Conservation (phyloP, 1,140 invertebrate genomes). For the Mamestra configurata region DNA sequence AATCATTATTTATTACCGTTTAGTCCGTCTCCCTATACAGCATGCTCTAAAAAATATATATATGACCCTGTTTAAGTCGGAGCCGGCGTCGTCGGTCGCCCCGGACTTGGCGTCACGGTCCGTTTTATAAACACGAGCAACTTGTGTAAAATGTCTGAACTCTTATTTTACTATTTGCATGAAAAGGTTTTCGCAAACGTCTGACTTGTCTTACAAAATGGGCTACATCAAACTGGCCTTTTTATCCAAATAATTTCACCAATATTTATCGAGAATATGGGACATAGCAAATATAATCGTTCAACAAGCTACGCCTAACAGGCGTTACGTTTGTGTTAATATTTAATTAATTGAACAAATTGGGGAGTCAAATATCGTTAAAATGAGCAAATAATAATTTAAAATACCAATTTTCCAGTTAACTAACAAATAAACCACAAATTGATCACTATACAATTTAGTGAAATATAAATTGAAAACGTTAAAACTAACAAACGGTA, state of each 20-base stretch:
- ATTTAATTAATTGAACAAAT: conserved; percentile 14
- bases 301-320: neutral
- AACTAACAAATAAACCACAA: conserved; percentile 21
- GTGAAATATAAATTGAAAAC: conserved; percentile 21
- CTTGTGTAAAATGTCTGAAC: conserved; percentile 7
- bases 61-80: neutral
- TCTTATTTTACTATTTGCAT: neutral
- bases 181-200: neutral
- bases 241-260: no score
- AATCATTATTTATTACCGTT: conserved; percentile 81
- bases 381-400: conserved; percentile 19
- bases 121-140: conserved; percentile 2
- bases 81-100: neutral
- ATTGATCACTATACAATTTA: conserved; percentile 24
- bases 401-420: conserved; percentile 8
- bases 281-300: neutral
- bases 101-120: neutral
- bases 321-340: neutral
- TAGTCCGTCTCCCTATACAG: conserved; percentile 28
- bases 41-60: conserved; percentile 14
- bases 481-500: conserved; percentile 20
- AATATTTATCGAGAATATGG: neutral
- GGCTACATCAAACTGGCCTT: neutral
- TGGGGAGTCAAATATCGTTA: conserved; percentile 5
- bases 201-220: neutral